These are phyloP conservation scores for Leontocebus nigricollis DNA, from an alignment of 2,797 vertebrate species.

Conservation along the genomic window DNA sequence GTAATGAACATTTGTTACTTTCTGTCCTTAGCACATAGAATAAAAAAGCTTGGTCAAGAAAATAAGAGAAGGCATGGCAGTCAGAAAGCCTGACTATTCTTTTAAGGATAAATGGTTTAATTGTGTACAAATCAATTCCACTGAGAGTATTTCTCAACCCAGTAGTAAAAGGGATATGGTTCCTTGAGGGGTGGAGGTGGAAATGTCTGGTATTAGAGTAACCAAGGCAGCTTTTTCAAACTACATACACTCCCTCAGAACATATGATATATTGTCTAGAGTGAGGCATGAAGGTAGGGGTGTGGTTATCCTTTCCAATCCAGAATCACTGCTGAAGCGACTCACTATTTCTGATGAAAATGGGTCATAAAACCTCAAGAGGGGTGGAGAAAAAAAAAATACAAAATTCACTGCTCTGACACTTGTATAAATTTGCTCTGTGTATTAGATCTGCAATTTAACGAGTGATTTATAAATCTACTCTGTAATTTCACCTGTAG, in stretches of 20 bases:
- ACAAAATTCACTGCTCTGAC: not conserved
- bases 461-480: not conserved
- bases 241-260: not conserved
- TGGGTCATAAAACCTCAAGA: not conserved
- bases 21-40: not conserved
- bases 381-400: not conserved
- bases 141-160: not conserved
- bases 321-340: not conserved
- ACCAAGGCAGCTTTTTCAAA: not conserved
- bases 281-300: rapidly evolving
- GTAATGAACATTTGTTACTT: not conserved
- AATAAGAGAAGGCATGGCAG: not conserved
- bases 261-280: not conserved
- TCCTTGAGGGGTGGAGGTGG: not conserved
- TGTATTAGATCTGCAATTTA: not conserved
- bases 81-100: not conserved
- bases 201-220: not conserved
- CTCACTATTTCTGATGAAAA: not conserved
- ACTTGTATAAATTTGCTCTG: not conserved
- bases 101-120: not conserved
- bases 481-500: not conserved
- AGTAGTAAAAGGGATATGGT: not conserved
- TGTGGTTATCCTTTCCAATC: rapidly evolving
- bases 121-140: not conserved
- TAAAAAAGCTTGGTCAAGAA: not conserved